Conservation (phyloP, 2,113 vertebrate genomes). For the Coryphaenoides rupestris region DNA sequence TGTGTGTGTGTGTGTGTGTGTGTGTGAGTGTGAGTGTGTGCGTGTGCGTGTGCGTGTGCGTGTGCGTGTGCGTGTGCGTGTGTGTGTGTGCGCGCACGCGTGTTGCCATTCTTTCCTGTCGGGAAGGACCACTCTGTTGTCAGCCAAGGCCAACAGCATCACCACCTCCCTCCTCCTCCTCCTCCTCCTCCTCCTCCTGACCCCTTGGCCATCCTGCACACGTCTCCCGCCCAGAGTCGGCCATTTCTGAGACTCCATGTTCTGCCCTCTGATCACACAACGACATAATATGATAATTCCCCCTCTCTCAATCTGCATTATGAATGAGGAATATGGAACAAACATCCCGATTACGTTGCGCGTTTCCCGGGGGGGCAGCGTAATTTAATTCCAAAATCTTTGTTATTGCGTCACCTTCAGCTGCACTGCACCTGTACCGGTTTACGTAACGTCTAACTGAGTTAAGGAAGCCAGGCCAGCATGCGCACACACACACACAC, state of each 20-base stretch:
- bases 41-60: constrained; percentile 28
- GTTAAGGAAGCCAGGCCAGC: no score
- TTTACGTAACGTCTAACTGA: not conserved
- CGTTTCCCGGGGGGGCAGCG: no score
- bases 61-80: not conserved
- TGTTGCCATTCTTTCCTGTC: no score
- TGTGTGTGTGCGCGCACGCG: not conserved
- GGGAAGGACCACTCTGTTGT: constrained; percentile 46
- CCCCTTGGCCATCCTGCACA: constrained; percentile 41
- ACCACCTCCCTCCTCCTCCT: constrained; percentile 54
- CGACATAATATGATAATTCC: no score
- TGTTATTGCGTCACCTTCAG: not conserved
- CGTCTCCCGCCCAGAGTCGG: not conserved
- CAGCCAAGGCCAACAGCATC: constrained; percentile 67
- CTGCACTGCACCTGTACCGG: not conserved
- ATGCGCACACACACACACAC: no score
- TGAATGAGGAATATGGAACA: no score
- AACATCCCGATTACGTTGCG: no score
- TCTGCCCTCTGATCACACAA: no score
- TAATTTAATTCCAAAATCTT: not conserved
- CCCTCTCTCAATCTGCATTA: no score
- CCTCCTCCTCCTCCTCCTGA: constrained; percentile 49
- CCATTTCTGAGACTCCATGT: constrained; percentile 4
- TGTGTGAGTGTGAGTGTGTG: no score
- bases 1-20: no score